Conservation (phyloP, 1,140 invertebrate species). For the Drosophila trapezifrons region DNA sequence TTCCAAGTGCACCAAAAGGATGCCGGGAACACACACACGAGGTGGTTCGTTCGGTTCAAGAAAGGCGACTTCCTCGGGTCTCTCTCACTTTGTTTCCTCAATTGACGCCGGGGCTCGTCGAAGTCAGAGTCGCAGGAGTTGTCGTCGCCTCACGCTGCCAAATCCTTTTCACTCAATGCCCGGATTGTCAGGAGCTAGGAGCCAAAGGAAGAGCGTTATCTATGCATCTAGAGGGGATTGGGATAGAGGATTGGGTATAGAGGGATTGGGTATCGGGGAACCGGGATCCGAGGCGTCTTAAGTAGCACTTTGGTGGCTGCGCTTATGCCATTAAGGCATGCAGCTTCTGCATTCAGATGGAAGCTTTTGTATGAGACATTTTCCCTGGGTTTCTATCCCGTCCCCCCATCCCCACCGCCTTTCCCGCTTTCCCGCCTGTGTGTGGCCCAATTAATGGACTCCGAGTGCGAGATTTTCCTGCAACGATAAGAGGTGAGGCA, state of each 20-base stretch:
- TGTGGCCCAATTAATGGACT: slow-evolving; percentile 55
- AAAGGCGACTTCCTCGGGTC: slow-evolving; percentile 23
- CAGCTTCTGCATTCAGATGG: slow-evolving; percentile 60
- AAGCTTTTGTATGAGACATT: slow-evolving; percentile 53
- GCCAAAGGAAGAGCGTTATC: slow-evolving; percentile 47
- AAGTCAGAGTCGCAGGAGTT: slow-evolving; percentile 29
- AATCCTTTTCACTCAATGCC: slow-evolving; percentile 72
- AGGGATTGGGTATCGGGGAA: background rate
- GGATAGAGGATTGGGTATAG: slow-evolving; percentile 2
- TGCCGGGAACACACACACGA: slow-evolving; percentile 27
- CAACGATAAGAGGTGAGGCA: slow-evolving; percentile 35
- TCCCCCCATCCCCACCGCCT: background rate
- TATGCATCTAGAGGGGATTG: slow-evolving; percentile 49
- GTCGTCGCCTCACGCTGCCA: slow-evolving; percentile 38
- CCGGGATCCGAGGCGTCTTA: slow-evolving; percentile 50
- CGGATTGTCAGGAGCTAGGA: slow-evolving; percentile 22
- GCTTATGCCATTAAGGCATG: slow-evolving; percentile 73
- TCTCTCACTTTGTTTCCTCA: slow-evolving; percentile 48
- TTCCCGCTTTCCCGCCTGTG: slow-evolving; percentile 16
- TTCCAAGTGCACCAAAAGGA: background rate
- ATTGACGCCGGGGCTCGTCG: slow-evolving; percentile 49
- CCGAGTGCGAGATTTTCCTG: slow-evolving; percentile 37
- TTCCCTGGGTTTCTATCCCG: slow-evolving; percentile 10
- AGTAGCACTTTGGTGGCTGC: slow-evolving; percentile 69
- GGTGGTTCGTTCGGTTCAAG: slow-evolving; percentile 8